These are phyloP conservation scores for Tolmerus cingulatus DNA, from an alignment of 2,888 invertebrate genomes.

Conservation along the genomic window DNA sequence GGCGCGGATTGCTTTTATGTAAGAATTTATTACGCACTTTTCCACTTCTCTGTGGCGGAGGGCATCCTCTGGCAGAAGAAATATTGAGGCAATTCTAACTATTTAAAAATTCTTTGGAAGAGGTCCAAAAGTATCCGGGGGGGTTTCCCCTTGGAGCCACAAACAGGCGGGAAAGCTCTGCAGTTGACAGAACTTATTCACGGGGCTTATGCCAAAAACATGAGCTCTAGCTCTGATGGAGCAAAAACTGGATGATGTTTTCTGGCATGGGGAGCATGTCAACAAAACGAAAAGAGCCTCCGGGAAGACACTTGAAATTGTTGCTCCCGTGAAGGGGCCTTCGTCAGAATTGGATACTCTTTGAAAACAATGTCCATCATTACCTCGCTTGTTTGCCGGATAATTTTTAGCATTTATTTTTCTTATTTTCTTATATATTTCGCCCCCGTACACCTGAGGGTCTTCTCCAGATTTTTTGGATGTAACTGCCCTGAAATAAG, in stretches of 20 bases:
- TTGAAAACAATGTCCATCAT: constrained; percentile 6
- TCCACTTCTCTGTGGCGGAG: background rate
- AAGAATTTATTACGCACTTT: constrained; percentile 9
- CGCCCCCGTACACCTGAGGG: background rate
- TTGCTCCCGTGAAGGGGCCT: background rate
- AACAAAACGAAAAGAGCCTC: background rate
- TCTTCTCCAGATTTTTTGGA: background rate
- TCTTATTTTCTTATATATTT: background rate
- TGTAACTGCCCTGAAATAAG: background rate
- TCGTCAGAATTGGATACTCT: background rate
- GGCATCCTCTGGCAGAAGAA: background rate
- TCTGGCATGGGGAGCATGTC: background rate
- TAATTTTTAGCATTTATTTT: background rate
- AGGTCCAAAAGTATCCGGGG: background rate
- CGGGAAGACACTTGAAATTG: background rate
- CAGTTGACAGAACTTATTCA: constrained; percentile 9
- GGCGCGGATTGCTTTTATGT: background rate
- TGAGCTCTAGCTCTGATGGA: background rate
- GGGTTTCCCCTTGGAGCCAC: background rate
- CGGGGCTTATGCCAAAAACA: background rate
- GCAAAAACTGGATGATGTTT: background rate
- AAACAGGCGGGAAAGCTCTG: background rate
- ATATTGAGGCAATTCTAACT: background rate
- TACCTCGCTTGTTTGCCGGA: background rate
- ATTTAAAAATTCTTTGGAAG: constrained; percentile 4